These are phyloP conservation scores for Mesorhabditis belari DNA, from an alignment of 2,888 invertebrate genomes.

Conservation along the genomic window DNA sequence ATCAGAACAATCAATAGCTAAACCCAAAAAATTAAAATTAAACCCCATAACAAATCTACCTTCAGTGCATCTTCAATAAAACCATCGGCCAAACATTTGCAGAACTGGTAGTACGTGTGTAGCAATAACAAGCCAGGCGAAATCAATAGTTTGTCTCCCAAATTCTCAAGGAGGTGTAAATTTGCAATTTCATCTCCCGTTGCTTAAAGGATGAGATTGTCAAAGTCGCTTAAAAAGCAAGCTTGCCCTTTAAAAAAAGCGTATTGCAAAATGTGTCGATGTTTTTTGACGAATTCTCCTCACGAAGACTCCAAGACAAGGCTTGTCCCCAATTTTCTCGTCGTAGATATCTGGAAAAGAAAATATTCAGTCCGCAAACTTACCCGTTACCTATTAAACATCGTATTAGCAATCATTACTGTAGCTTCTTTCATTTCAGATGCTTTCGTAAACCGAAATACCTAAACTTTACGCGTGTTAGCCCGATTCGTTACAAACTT, in stretches of 20 bases:
- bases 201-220: neutral
- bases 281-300: neutral
- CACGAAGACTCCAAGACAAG: neutral
- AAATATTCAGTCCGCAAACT: no score
- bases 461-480: no score
- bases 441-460: no score
- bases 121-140: neutral
- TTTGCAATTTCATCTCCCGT: neutral
- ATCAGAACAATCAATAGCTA: slow-evolving; percentile 3
- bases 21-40: neutral
- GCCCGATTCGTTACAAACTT: no score
- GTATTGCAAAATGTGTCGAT: neutral
- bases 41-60: neutral
- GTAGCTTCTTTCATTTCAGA: no score
- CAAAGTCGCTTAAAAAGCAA: neutral
- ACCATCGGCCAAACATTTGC: neutral
- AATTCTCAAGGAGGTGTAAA: neutral
- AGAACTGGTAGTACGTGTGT: neutral
- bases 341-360: neutral
- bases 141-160: neutral
- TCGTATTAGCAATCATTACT: no score
- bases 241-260: neutral
- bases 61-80: neutral
- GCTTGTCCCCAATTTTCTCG: neutral
- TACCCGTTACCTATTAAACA: no score